Percentiles rank a stretch among this genome's conserved stretches.
These are phyloP conservation scores for Zosterops japonicus DNA, from an alignment of 2,113 vertebrate species.

Conservation along the genomic window DNA sequence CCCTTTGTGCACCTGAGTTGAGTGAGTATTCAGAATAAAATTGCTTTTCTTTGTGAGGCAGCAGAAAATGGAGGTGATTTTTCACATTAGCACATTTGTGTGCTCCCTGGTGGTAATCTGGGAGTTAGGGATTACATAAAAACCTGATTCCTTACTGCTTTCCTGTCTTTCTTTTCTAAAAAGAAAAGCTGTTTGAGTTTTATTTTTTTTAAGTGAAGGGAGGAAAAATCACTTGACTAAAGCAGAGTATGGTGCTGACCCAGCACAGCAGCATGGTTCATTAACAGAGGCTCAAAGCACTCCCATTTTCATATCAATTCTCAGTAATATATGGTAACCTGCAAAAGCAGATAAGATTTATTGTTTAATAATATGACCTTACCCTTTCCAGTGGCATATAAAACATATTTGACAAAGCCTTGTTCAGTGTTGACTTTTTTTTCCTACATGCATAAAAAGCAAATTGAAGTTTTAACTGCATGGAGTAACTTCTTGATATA, in stretches of 20 bases:
- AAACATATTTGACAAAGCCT: slow-evolving; percentile 38
- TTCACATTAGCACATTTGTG: background rate
- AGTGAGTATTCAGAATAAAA: slow-evolving; percentile 38
- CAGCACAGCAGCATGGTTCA: background rate
- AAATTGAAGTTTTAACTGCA: background rate
- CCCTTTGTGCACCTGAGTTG: slow-evolving; percentile 6
- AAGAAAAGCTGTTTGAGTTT: slow-evolving; percentile 5
- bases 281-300: slow-evolving; percentile 19
- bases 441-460: background rate
- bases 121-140: background rate
- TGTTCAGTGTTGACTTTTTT: slow-evolving; percentile 14
- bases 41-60: slow-evolving; percentile 19
- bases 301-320: slow-evolving; percentile 10
- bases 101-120: background rate
- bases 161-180: background rate
- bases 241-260: background rate
- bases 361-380: slow-evolving; percentile 46
- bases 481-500: background rate
- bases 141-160: background rate
- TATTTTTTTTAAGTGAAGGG: background rate
- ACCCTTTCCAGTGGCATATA: background rate
- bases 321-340: background rate
- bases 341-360: background rate
- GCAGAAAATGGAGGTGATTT: slow-evolving; percentile 36
- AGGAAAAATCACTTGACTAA: background rate